phyloP scores from a whole-genome alignment of 2,888 invertebrate genomes.

The Phyllotreta striolata region DNA sequence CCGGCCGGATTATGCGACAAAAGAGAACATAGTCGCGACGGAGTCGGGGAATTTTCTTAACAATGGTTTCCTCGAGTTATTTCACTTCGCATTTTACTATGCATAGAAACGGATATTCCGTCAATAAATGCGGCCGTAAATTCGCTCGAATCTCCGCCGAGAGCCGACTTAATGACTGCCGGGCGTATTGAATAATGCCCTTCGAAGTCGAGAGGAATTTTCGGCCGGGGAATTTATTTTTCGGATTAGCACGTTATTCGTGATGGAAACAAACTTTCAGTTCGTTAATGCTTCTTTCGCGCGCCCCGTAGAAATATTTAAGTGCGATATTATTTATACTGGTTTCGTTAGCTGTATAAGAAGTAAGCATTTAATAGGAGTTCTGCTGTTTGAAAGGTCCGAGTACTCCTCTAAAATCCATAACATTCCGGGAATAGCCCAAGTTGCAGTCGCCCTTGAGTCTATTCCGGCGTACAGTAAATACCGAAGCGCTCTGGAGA shows the following conservation, averaged over 20 bases:
- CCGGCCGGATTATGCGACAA: conserved; percentile 18
- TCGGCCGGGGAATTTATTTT: conserved; percentile 4
- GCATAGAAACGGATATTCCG: conserved; percentile 26
- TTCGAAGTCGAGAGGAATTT: conserved; percentile 13
- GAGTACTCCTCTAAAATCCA: not conserved
- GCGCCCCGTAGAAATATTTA: too few relatives aligned
- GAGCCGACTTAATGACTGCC: conserved; percentile 18
- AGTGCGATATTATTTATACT: too few relatives aligned
- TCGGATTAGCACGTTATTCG: conserved; percentile 3
- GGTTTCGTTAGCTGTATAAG: too few relatives aligned
- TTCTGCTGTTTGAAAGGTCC: not conserved
- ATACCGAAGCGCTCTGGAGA: conserved; percentile 28
- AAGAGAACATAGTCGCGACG: conserved; percentile 22
- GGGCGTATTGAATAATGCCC: conserved; percentile 26
- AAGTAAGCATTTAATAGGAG: too few relatives aligned
- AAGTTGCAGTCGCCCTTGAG: conserved; percentile 12
- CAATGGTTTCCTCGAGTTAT: conserved; percentile 27
- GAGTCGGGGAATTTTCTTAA: conserved; percentile 25
- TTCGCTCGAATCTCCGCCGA: conserved; percentile 19
- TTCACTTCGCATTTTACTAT: conserved; percentile 27
- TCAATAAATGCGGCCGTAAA: conserved; percentile 28
- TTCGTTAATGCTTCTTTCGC: not conserved
- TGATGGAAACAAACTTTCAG: not conserved
- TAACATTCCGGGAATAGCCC: conserved; percentile 2
- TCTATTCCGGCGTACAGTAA: conserved; percentile 9